A percentile compares a stretch with the other conserved stretches of the same genome.
Evolutionary conservation across 2,797 vertebrate species (phyloP).

Genomic region (Rhinella marina): DNA sequence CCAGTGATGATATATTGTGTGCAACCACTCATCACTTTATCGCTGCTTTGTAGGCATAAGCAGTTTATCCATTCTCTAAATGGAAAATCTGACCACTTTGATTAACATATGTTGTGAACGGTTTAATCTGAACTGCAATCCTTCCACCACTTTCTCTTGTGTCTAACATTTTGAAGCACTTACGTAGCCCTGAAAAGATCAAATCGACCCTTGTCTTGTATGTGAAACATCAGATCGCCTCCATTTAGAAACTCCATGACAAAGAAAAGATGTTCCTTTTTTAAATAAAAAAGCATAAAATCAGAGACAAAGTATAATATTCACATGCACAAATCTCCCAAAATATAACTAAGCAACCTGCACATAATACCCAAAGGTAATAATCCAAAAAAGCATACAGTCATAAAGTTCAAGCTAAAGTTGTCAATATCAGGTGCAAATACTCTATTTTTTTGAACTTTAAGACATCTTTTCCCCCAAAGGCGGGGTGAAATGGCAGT

Average conservation of each 20-base stretch:
- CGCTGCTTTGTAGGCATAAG: not conserved
- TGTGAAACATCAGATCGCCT: conserved; percentile 98
- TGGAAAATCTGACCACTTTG: not conserved
- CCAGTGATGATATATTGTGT: not conserved
- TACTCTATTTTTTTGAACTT: not conserved
- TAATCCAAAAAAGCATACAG: too few species aligned
- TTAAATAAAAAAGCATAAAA: not conserved
- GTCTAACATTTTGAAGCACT: conserved; percentile 64
- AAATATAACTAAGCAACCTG: not conserved
- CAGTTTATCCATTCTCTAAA: not conserved
- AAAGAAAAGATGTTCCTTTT: conserved; percentile 97
- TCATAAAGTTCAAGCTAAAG: not conserved
- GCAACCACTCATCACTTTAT: not conserved
- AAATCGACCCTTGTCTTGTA: conserved; percentile 96
- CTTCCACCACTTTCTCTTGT: not conserved
- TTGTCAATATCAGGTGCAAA: not conserved
- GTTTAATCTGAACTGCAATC: not conserved
- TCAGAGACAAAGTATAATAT: not conserved
- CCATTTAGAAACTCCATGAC: conserved; percentile 99
- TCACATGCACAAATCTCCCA: not conserved
- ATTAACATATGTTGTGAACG: not conserved
- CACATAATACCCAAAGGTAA: too few species aligned
- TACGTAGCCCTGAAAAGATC: conserved; percentile 91
- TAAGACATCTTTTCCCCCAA: too few species aligned
- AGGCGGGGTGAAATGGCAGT: too few species aligned